Percentiles rank a stretch among this genome's conserved stretches.
phyloP scores from a whole-genome alignment of 2,797 vertebrate genomes.

The Antrozous pallidus region DNA sequence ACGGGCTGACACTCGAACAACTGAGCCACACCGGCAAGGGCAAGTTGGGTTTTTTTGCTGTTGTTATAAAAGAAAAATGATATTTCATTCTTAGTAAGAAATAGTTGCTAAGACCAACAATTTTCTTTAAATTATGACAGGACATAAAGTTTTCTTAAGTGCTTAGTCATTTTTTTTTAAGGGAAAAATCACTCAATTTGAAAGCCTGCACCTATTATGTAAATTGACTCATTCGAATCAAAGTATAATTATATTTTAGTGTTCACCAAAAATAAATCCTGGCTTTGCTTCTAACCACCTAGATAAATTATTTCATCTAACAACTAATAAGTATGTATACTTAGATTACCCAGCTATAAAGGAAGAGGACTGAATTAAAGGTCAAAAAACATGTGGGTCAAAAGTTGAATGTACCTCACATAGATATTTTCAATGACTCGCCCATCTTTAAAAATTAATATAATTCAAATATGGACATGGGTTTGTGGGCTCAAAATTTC shows the following conservation, averaged over 20 bases:
- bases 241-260: not conserved
- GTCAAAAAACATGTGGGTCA: not conserved
- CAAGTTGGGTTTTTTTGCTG: too few species aligned
- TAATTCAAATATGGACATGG: not conserved
- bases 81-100: slow-evolving; percentile 14
- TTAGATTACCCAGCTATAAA: not conserved
- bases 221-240: not conserved
- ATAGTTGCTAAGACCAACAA: not conserved
- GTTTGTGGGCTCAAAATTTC: slow-evolving; percentile 3
- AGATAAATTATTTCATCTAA: not conserved
- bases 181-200: not conserved
- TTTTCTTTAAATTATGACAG: slow-evolving; percentile 13
- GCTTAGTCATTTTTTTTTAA: not conserved
- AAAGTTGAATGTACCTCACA: not conserved
- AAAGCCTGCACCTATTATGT: not conserved
- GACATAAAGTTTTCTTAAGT: not conserved
- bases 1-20: too few species aligned
- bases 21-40: too few species aligned
- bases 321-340: not conserved
- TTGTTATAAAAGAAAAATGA: not conserved
- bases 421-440: not conserved
- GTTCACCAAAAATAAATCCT: slow-evolving; percentile 7
- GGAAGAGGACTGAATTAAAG: not conserved
- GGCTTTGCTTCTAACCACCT: not conserved
- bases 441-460: not conserved